A percentile compares a stretch with the other conserved stretches of the same genome.
Conservation (phyloP, 2,797 vertebrate genomes). For the Hylomyscus alleni region DNA sequence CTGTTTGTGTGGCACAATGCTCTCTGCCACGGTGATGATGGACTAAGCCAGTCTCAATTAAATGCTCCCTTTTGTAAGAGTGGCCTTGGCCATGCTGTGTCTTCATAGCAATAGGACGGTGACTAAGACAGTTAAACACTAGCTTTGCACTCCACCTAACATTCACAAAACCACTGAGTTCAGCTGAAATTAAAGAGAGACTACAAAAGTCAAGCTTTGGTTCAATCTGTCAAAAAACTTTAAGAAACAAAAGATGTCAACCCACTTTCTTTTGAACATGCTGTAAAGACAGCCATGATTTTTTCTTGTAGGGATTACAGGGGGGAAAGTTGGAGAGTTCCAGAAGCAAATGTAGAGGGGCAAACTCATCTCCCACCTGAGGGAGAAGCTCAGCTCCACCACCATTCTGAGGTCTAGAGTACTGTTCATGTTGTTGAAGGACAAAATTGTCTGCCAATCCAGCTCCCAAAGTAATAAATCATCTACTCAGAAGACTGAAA, state of each 20-base stretch:
- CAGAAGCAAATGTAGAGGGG: constrained; percentile 18
- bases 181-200: constrained; percentile 33
- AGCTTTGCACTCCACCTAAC: background rate
- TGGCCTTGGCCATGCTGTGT: background rate
- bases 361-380: constrained; percentile 63
- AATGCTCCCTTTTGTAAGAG: background rate
- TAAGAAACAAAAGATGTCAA: background rate
- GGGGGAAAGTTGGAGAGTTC: background rate
- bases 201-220: background rate
- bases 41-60: background rate
- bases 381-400: constrained; percentile 27
- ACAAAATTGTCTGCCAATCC: background rate
- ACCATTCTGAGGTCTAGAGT: constrained; percentile 42
- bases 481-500: background rate
- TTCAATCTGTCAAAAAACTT: background rate
- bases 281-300: background rate
- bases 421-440: background rate
- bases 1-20: background rate
- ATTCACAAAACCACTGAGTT: constrained; percentile 33
- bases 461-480: background rate
- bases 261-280: background rate
- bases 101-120: background rate
- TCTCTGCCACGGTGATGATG: background rate
- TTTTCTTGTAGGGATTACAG: background rate
- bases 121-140: background rate